A percentile compares a stretch with the other conserved stretches of the same genome.
phyloP scores from a whole-genome alignment of 2,888 invertebrate genomes.

The Drosophila meridiana region DNA sequence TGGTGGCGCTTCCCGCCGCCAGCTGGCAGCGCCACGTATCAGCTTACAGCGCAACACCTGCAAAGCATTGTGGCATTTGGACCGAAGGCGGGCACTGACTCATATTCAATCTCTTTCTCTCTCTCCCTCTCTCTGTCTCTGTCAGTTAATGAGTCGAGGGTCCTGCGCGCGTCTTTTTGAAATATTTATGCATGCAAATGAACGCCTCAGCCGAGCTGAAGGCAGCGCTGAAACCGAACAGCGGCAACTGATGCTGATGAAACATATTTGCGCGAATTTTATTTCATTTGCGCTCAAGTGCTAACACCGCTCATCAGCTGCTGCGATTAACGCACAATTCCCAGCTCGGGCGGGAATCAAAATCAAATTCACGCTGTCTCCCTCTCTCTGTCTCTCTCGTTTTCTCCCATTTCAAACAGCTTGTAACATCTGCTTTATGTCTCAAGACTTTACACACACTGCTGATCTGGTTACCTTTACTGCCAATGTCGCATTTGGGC shows the following conservation, averaged over 20 bases:
- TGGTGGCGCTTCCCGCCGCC: slow-evolving; percentile 17
- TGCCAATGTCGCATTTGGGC: not conserved
- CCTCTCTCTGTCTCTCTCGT: not conserved
- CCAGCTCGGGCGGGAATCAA: not conserved
- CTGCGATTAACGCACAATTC: slow-evolving; percentile 21
- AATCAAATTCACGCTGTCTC: not conserved
- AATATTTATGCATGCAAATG: slow-evolving; percentile 75
- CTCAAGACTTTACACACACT: not conserved
- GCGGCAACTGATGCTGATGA: not conserved
- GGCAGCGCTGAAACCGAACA: slow-evolving; percentile 28
- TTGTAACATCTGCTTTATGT: not conserved
- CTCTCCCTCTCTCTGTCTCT: not conserved
- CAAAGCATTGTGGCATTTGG: slow-evolving; percentile 6
- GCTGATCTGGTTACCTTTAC: not conserved
- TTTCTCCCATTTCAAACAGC: slow-evolving; percentile 1
- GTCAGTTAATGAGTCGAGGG: not conserved
- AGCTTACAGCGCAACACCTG: slow-evolving; percentile 41
- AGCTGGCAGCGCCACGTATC: slow-evolving; percentile 18
- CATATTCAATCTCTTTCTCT: not conserved
- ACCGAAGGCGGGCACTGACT: not conserved
- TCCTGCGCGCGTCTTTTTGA: slow-evolving; percentile 46
- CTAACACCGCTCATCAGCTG: slow-evolving; percentile 22
- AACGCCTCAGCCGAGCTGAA: slow-evolving; percentile 43
- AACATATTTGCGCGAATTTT: slow-evolving; percentile 16
- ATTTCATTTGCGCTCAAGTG: slow-evolving; percentile 45